Percentiles rank a stretch among this genome's conserved stretches.
Conservation (phyloP, 2,113 vertebrate species). For the Eolophus roseicapilla region DNA sequence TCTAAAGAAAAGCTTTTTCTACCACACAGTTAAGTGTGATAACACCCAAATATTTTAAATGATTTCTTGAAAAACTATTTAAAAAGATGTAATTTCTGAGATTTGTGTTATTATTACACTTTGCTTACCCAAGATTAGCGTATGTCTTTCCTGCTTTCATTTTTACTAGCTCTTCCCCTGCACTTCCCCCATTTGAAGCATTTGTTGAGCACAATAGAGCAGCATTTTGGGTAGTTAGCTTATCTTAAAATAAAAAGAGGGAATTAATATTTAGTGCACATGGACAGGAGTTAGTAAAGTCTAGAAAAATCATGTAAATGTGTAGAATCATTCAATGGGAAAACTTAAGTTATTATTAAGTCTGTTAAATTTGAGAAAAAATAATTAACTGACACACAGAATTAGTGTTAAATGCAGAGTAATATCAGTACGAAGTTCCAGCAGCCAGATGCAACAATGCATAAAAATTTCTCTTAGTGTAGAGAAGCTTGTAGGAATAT, state of each 20-base stretch:
- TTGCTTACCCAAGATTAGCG: neutral
- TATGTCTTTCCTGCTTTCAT: slow-evolving; percentile 25
- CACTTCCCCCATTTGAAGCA: neutral
- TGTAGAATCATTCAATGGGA: neutral
- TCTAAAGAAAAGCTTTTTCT: slow-evolving; percentile 36
- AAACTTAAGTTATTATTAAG: neutral
- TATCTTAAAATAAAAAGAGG: neutral
- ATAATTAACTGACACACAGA: neutral
- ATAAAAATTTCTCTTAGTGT: neutral
- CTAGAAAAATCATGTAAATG: neutral
- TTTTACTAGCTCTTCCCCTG: neutral
- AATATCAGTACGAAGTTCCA: neutral
- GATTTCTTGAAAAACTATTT: neutral
- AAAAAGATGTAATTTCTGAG: neutral
- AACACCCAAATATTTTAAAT: neutral
- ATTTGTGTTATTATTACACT: slow-evolving; percentile 29
- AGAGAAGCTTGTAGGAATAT: neutral
- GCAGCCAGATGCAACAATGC: neutral
- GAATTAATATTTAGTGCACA: neutral
- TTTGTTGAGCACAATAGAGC: neutral
- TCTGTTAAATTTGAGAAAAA: neutral
- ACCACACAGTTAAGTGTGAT: slow-evolving; percentile 48
- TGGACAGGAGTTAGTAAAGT: neutral
- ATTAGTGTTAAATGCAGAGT: neutral
- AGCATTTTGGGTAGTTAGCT: neutral